Base-by-base conservation (phyloP, 1,140 invertebrate genomes). In the Centruroides vittatus region DNA sequence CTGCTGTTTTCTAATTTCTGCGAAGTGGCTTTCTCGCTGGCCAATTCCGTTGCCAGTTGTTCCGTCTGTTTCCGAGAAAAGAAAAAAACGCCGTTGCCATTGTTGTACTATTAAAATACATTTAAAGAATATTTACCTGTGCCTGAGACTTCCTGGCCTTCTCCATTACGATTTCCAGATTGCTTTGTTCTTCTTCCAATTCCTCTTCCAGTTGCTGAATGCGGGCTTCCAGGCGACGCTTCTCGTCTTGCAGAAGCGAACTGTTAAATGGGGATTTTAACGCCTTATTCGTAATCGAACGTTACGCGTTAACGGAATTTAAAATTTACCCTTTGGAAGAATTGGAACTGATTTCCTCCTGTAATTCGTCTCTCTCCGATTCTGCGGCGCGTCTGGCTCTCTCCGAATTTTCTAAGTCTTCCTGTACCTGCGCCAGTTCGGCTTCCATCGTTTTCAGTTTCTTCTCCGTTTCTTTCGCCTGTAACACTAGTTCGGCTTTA, bases 151-250 rank as follows among this genome's bases (percentile, higher is more conserved):
- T 98, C 61, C 92, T 80, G 49, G 86, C 83, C 65, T 93, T 86
- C 72, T 98, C 95, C 69, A 86, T 82, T 55, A 90, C 76, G 36
- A 83, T 81, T 76, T 98, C 93, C 55, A 82, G 84, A 73, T 93
- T 96, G 50, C 83, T 88, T 73, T 96, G 92, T 73, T 98, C 94
- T 71, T 98, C 94, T 68, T 98, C 95, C 12, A 98, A 75, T 72
- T 98, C 94, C 72, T 98, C 95, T 73, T 98, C 94, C 0, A 98
- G 78, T 1, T 91, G 84, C 3, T 86, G 82, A 70, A 98, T 96
- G 72, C 91, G 81, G 46, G 89, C 88, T 73, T 99, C 96, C 13
- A 98, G 76, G 5, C 93, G 84, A 59, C 93, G 84, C 76, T 98
- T 98, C 70, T 99, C 96, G 71, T 99, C 96, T 53, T 63, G 52